A percentile compares a stretch with the other conserved stretches of the same genome.
Evolutionary conservation across 2,797 vertebrate genomes (phyloP).

Genomic region (Sylvia borin): DNA sequence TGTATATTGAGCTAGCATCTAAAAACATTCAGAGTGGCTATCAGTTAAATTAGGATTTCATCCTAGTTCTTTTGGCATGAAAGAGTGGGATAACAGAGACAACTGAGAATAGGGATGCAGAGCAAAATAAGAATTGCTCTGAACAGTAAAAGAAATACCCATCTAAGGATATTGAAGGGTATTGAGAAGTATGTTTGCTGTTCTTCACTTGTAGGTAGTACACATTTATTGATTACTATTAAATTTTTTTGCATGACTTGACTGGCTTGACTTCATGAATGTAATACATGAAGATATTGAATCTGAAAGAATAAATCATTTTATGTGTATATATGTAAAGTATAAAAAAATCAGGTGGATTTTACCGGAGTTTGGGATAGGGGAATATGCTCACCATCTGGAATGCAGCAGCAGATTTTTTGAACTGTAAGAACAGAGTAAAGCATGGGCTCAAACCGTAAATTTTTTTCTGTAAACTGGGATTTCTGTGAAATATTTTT

Average conservation of each 20-base stretch:
- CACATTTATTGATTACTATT: background rate
- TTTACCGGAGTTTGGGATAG: background rate
- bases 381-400: background rate
- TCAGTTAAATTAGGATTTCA: background rate
- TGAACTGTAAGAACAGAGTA: background rate
- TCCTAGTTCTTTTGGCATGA: background rate
- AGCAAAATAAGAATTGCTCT: background rate
- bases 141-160: background rate
- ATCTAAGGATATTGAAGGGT: background rate
- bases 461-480: background rate
- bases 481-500: background rate
- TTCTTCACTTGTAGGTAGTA: background rate
- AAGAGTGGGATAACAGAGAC: background rate
- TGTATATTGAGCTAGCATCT: background rate
- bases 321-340: background rate
- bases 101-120: background rate
- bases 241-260: background rate
- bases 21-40: background rate
- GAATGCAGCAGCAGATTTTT: background rate
- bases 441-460: background rate
- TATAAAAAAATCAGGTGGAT: background rate
- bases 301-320: background rate
- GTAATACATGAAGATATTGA: background rate
- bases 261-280: background rate
- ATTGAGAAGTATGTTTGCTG: background rate